Evolutionary conservation across 2,113 vertebrate genomes (phyloP).

Genomic region (Choloepus hoffmanni): DNA sequence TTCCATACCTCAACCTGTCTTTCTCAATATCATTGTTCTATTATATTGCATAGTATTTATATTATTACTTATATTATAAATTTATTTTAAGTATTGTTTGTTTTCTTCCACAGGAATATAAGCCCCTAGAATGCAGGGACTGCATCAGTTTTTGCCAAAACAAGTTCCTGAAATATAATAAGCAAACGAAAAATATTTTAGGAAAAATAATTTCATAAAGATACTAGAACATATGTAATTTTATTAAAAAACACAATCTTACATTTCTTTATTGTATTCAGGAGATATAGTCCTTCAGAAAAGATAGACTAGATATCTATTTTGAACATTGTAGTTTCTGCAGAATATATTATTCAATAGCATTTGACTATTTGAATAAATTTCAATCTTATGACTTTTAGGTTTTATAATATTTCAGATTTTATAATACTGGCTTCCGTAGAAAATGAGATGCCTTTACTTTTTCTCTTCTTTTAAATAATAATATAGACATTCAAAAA

Average conservation of each 20-base stretch:
- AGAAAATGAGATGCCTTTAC: background rate
- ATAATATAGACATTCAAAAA: background rate
- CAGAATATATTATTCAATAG: background rate
- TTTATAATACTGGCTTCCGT: background rate
- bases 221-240: background rate
- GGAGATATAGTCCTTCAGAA: background rate
- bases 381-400: background rate
- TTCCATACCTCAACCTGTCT: background rate
- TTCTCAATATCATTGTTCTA: background rate
- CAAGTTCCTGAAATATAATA: background rate
- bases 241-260: background rate
- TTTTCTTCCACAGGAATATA: background rate
- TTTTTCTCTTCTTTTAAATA: background rate
- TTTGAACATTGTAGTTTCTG: background rate
- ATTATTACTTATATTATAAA: background rate
- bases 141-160: background rate
- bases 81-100: background rate
- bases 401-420: background rate
- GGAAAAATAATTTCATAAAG: background rate
- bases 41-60: background rate
- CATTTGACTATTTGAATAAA: background rate
- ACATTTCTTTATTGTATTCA: background rate
- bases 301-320: background rate
- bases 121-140: background rate
- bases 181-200: background rate